These are phyloP conservation scores for Poeciliopsis infans DNA, from an alignment of 2,797 vertebrate species.

Conservation along the genomic window DNA sequence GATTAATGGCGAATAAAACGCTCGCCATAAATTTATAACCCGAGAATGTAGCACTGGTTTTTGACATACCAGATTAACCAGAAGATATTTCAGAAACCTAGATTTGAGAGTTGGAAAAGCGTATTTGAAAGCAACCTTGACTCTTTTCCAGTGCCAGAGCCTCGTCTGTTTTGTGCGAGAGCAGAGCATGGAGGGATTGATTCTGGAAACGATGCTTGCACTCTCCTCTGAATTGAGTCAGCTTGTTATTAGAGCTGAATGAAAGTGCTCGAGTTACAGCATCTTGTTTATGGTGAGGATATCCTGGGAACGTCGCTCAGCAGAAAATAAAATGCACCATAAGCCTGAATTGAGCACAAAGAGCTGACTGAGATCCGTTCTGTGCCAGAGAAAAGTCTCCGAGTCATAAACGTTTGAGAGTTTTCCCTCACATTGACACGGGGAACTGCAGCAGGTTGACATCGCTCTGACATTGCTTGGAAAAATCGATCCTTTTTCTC, in stretches of 20 bases:
- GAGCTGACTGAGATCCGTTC: constrained; percentile 5
- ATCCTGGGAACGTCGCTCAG: constrained; percentile 15
- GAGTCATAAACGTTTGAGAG: background rate
- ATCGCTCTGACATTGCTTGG: background rate
- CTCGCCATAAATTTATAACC: background rate
- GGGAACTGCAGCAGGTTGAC: background rate
- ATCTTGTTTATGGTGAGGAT: background rate
- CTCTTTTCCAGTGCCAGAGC: background rate
- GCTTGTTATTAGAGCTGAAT: background rate
- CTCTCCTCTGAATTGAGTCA: background rate
- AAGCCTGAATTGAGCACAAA: constrained; percentile 15
- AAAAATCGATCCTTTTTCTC: background rate
- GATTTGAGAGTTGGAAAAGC: background rate
- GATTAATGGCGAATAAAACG: background rate
- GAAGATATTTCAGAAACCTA: too few species aligned
- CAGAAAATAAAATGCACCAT: constrained; percentile 6
- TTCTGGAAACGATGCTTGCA: background rate
- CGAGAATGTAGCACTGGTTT: background rate
- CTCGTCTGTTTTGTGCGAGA: background rate
- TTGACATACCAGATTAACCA: background rate
- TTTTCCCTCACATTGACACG: background rate
- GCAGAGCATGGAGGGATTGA: background rate
- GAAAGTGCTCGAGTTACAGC: constrained; percentile 14
- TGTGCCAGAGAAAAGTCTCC: background rate
- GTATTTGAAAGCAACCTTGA: background rate